Percentiles rank a stretch among this genome's conserved stretches.
Evolutionary conservation across 1,140 invertebrate genomes (phyloP).

Genomic region (Whitmania pigra): DNA sequence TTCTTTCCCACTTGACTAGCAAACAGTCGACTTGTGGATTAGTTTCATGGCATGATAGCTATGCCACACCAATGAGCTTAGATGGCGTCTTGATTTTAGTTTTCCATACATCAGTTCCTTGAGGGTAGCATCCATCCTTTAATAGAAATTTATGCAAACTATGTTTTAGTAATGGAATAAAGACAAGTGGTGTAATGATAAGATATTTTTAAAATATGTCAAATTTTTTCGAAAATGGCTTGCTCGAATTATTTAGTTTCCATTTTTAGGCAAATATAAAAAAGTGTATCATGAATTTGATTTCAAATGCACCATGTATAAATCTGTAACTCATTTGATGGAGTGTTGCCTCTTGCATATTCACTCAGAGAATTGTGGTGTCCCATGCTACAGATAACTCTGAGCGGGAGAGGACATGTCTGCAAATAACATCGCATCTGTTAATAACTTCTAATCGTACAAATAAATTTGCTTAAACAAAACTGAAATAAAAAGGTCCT

Average conservation of each 20-base stretch:
- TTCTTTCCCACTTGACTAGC: too few species aligned
- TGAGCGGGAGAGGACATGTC: constrained; percentile 84
- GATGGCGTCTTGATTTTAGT: too few species aligned
- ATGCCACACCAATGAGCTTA: too few species aligned
- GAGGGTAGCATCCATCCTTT: constrained; percentile 80
- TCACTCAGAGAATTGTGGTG: constrained; percentile 81
- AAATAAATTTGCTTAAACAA: too few species aligned
- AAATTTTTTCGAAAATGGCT: not conserved
- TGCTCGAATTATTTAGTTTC: not conserved
- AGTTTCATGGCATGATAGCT: too few species aligned
- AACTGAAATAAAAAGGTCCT: too few species aligned
- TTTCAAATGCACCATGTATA: constrained; percentile 70
- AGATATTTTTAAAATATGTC: too few species aligned
- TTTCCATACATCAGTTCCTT: constrained; percentile 90
- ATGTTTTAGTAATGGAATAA: too few species aligned
- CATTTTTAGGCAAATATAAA: too few species aligned
- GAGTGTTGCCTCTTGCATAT: constrained; percentile 76
- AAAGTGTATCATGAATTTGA: not conserved
- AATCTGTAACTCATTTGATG: constrained; percentile 86
- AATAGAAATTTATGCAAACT: not conserved
- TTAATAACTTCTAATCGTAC: too few species aligned
- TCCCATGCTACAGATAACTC: constrained; percentile 78
- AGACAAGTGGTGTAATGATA: too few species aligned
- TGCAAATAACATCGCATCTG: constrained; percentile 36
- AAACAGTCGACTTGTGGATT: too few species aligned